Conservation (phyloP, 2,888 invertebrate genomes). For the Ophonus ardosiacus region DNA sequence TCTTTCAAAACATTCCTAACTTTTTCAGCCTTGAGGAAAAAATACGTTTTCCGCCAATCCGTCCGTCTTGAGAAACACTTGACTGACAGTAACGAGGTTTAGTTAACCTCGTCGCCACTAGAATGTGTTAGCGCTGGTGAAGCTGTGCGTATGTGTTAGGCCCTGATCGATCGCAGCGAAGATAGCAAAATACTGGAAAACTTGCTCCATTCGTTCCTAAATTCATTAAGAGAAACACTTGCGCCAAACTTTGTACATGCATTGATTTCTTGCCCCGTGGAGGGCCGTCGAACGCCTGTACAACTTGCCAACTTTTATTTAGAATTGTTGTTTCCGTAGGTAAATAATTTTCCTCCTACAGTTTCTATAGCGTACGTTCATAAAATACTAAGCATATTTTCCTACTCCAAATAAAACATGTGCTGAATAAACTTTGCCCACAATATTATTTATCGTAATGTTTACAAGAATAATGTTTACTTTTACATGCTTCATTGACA, state of each 20-base stretch:
- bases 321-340: slow-evolving; percentile 44
- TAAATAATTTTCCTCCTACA: slow-evolving; percentile 32
- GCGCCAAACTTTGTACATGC: slow-evolving; percentile 56
- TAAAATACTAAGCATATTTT: slow-evolving; percentile 29
- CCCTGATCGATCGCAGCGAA: slow-evolving; percentile 31
- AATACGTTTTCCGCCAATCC: slow-evolving; percentile 59
- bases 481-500: background rate
- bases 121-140: slow-evolving; percentile 43
- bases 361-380: slow-evolving; percentile 24
- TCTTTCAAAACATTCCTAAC: slow-evolving; percentile 57
- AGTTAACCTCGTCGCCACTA: slow-evolving; percentile 59
- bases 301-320: slow-evolving; percentile 51
- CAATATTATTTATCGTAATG: background rate
- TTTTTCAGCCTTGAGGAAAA: slow-evolving; percentile 48
- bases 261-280: slow-evolving; percentile 58
- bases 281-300: background rate
- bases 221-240: slow-evolving; percentile 61
- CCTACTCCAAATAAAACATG: background rate
- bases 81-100: slow-evolving; percentile 63
- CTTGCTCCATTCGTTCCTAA: slow-evolving; percentile 55
- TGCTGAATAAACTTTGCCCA: background rate
- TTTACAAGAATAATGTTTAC: slow-evolving; percentile 1
- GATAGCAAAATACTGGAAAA: slow-evolving; percentile 60
- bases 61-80: slow-evolving; percentile 56
- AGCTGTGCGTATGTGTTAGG: background rate